Conservation (phyloP, 23 tunicate species). For the Halocynthia roretzi region DNA sequence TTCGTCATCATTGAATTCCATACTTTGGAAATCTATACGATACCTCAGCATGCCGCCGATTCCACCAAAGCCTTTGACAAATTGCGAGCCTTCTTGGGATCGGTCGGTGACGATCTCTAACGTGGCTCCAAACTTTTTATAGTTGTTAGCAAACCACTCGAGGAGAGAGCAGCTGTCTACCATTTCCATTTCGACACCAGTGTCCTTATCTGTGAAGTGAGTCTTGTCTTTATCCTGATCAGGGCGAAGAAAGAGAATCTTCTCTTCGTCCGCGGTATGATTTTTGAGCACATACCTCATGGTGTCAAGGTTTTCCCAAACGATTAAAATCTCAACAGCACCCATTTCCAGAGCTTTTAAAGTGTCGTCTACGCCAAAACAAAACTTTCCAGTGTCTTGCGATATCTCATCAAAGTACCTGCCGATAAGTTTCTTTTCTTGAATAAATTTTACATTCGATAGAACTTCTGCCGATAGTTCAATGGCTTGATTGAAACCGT, state of each 20-base stretch:
- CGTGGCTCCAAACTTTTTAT: slow-evolving; percentile 91
- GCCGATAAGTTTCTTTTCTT: slow-evolving; percentile 94
- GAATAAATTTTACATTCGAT: slow-evolving; percentile 95
- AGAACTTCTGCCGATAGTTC: slow-evolving; percentile 91
- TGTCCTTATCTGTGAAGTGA: slow-evolving; percentile 86
- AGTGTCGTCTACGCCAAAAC: slow-evolving; percentile 96
- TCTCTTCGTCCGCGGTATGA: slow-evolving; percentile 81
- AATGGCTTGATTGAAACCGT: slow-evolving; percentile 98
- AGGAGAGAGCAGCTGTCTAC: slow-evolving; percentile 67
- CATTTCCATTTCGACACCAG: slow-evolving; percentile 92
- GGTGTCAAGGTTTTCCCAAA: slow-evolving; percentile 96
- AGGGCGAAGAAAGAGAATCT: slow-evolving; percentile 74
- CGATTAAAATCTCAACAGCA: slow-evolving; percentile 86
- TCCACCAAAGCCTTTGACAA: slow-evolving; percentile 99
- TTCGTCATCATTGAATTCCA: slow-evolving; percentile 82
- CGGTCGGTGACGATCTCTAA: slow-evolving; percentile 96
- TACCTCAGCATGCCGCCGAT: slow-evolving; percentile 97
- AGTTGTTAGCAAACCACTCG: slow-evolving; percentile 98
- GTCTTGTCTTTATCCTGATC: slow-evolving; percentile 97
- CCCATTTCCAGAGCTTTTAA: slow-evolving; percentile 95
- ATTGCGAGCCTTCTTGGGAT: slow-evolving; percentile 97
- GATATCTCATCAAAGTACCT: slow-evolving; percentile 95
- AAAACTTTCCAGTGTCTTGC: slow-evolving; percentile 97
- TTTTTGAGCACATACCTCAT: slow-evolving; percentile 90
- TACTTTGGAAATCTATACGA: slow-evolving; percentile 87